Evolutionary conservation across 2,113 vertebrate genomes (phyloP), one percentile per base, ranked within the genome.

Genomic region (Hippocampus barbouri): DNA sequence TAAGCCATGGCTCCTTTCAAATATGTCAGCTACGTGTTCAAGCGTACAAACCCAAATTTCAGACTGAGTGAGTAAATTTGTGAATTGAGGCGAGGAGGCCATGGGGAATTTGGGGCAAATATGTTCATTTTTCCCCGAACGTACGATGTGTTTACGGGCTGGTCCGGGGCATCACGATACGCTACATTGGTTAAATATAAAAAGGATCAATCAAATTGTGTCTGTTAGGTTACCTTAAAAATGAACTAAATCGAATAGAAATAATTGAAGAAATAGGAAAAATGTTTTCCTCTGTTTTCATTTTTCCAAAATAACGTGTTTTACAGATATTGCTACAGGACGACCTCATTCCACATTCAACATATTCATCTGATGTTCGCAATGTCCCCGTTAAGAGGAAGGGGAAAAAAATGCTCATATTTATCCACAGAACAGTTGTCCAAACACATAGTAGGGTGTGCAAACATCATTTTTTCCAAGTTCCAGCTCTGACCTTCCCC

Each of bases 401-500:
- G 8, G 34, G 34, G 6, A 38, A 18, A 38, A 61, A 62, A 25
- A 62, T 7, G 57, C 23, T 38, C 56, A 71, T 16, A 40, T 68
- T 18, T 45, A 66, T 67, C 21, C 8, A 11, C 3, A n/a, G 23
- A 60, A 1, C 23, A 71, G 23, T 21, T 64, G 23, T 21, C 23
- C 53, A 65, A 41, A 60, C 12, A 16, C 41, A 59, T 38, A 20
- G 51, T 25, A 45, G 64, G 14, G 41, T 18, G 45, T 64, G 68
- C 6, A 71, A 68, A 77, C 21, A 69, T 54, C 20, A 57, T 40
- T 15, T 54, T 23, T n/a, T 45, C 16, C 60, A 43, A 61, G 14
- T 72, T 78, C 59, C 34, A 65, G 10, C 23, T 47, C 47, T 69
- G 72, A 78, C 66, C 54, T 65, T 69, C 66, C 62, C 27, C 15